phyloP scores from a whole-genome alignment of 2,797 vertebrate species.

The Valencia hispanica region DNA sequence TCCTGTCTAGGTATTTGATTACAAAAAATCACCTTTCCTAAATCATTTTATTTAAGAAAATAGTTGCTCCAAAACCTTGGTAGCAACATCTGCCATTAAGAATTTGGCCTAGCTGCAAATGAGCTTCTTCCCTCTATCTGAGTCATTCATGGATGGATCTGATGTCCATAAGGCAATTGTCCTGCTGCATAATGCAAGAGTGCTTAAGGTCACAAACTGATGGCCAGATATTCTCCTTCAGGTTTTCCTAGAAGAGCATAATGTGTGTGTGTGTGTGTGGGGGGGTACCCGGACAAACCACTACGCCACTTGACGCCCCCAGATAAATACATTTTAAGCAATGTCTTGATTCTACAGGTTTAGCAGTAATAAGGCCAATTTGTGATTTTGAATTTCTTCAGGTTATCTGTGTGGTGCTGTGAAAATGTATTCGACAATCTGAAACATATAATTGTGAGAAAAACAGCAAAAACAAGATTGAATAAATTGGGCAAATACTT shows the following conservation, averaged over 20 bases:
- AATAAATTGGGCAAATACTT: not conserved
- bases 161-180: no score
- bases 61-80: not conserved
- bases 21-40: not conserved
- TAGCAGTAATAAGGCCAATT: not conserved
- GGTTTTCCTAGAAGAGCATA: not conserved
- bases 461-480: not conserved
- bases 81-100: not conserved
- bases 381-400: not conserved
- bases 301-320: not conserved
- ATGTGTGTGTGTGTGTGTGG: no score
- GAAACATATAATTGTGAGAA: not conserved
- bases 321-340: not conserved
- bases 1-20: not conserved
- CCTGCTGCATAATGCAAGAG: no score
- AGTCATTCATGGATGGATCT: not conserved
- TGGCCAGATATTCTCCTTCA: not conserved
- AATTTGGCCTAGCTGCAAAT: not conserved
- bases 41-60: not conserved
- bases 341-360: not conserved
- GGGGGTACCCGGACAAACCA: no score
- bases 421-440: not conserved
- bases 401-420: not conserved
- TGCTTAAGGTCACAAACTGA: not conserved
- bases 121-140: not conserved